Evolutionary conservation across 2,797 vertebrate genomes (phyloP), one percentile per base, ranked within the genome.

Genomic region (Pogoniulus pusillus): DNA sequence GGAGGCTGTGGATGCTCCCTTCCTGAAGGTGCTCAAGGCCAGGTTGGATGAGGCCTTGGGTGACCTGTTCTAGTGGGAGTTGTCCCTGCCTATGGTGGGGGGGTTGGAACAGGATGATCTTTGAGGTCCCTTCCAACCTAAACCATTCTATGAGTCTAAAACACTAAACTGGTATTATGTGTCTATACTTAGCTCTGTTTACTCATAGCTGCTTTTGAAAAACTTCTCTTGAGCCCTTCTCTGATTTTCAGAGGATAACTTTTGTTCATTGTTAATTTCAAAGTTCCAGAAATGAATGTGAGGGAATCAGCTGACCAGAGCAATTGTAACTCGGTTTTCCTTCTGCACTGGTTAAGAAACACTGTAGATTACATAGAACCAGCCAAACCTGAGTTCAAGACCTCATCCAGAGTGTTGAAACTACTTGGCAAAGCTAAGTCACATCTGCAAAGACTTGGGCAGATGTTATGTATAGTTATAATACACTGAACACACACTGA

Each of bases 361-460:
- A 11, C 37, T 74, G 62, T 74, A 57, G 34, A 65, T 88, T 43
- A 59, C 39, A 35, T 8, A 34, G 51, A 43, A 74, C 88, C 68
- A 91, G 83, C 74, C 85, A 94, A 88, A 87, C 59, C 41, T 72
- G 72, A 96, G 85, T 94, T 95, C 91, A 94, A 85, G 90, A 93
- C 87, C 85, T 91, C 75, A 71, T 53, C 54, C 68, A 68, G 65
- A 68, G 57, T 92, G 91, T 82, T 92, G 92, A 95, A 93, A 88
- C 65, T 92, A 75, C n/a, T 80, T 95, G 94, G 92, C 95, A 94
- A 86, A 86, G 24, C 32, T 62, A 51, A 90, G 20, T n/a, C 91
- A 91, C 92, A 94, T 95, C 94, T 96, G 92, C 81, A 88, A 79
- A 84, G 83, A 26, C 24, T 92, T 91, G 83, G 51, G 65, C 2